Percentiles rank a stretch among this genome's conserved stretches.
These are phyloP conservation scores for Gorsachius goisagi DNA, from an alignment of 2,113 vertebrate genomes.

Conservation along the genomic window DNA sequence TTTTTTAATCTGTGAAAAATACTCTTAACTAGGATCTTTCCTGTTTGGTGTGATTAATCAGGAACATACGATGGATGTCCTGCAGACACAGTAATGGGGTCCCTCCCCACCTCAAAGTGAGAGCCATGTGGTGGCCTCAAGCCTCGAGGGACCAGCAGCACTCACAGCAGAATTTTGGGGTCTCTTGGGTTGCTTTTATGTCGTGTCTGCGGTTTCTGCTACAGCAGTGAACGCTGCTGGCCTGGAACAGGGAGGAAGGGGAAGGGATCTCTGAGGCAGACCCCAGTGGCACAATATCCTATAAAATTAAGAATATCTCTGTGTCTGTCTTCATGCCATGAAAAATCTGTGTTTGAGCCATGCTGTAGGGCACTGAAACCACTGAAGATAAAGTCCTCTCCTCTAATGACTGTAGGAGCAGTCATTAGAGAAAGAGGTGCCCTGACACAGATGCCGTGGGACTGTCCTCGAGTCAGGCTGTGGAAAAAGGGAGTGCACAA, in stretches of 20 bases:
- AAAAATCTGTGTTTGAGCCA: not conserved
- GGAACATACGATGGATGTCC: not conserved
- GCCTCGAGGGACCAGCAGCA: not conserved
- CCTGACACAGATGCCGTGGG: not conserved
- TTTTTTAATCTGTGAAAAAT: not conserved
- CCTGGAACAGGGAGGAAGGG: not conserved
- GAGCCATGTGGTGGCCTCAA: not conserved
- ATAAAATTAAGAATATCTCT: not conserved
- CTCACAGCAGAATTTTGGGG: not conserved
- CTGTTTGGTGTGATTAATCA: not conserved
- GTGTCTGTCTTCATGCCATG: not conserved
- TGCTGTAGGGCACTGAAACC: not conserved
- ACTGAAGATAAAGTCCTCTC: not conserved
- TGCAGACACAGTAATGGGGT: rapidly evolving
- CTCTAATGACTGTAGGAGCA: not conserved
- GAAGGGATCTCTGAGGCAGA: not conserved
- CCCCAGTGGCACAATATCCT: not conserved
- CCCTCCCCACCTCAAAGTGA: rapidly evolving
- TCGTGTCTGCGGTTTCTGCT: not conserved
- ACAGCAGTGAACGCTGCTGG: not conserved
- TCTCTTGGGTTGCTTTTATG: not conserved
- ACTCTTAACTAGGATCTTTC: not conserved
- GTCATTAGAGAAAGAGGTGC: not conserved
- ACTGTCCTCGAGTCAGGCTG: not conserved
- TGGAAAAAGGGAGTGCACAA: not conserved